Base-by-base conservation (phyloP, 2,113 vertebrate genomes). In the Lycaon pictus region DNA sequence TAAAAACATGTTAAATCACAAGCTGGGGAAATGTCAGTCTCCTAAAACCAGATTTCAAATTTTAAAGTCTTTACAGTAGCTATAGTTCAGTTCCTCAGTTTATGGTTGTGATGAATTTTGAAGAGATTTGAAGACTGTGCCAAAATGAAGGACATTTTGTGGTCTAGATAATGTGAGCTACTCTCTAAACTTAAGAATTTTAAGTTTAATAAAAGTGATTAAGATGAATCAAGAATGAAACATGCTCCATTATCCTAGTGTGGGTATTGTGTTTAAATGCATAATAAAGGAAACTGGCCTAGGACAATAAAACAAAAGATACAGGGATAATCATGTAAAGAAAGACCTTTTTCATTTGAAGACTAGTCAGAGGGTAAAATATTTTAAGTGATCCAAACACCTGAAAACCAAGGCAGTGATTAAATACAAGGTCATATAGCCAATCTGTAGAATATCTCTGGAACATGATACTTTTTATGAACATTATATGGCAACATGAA, bases 31-130 rank as follows among this genome's bases (percentile, higher is more conserved):
- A 84, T 53, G 35, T 53, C 80, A 96, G 87, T 19, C 5, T 74
- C 5, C 37, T 97, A 48, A 96, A 98, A 85, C 29, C 79, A 93
- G 87, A 35, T 87, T 96, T 95, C 0, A 53, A 87, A 91, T 94
- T 94, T 94, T 96, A 55, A 37, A 56, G 72, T 90, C 93, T 93
- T 93, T 96, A n/a, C 93, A 4, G 1, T 43, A 93, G 60, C 22
- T 62, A 43, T 72, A 79, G 89, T 84, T 87, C 37, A 93, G 11
- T 56, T 96, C 56, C 97, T 95, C 60, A 79, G 51, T 85, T 96
- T 93, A 88, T 48, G 11, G 17, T 32, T 29, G 25, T 85, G 48
- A 53, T 96, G 76, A 71, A 96, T 93, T 94, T 92, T 96, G 86
- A 93, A 84, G 48, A 97, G 65, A 94, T 53, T 87, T 83, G 48